phyloP scores from a whole-genome alignment of 2,888 invertebrate genomes.

The Apotomis turbidana region DNA sequence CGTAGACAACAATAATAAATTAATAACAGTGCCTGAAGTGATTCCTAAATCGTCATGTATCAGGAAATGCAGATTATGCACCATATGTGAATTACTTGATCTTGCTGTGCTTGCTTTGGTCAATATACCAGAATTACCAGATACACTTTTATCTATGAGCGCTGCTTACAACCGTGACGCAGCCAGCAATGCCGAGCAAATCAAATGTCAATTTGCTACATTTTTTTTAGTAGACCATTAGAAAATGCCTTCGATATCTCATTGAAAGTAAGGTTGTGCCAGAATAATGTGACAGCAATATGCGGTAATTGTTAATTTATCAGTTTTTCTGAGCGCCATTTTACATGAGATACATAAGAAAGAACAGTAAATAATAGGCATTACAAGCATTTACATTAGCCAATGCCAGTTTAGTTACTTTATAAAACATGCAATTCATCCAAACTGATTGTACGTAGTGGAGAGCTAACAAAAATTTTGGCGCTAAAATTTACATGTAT shows the following conservation, averaged over 20 bases:
- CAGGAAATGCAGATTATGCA: too few species aligned
- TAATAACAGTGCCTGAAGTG: too few species aligned
- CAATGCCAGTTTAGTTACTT: not conserved
- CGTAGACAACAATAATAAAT: too few species aligned
- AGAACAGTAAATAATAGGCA: not conserved
- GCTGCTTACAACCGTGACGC: too few species aligned
- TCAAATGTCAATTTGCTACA: too few species aligned
- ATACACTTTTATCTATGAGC: too few species aligned
- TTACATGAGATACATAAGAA: not conserved
- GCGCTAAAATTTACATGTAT: constrained; percentile 63
- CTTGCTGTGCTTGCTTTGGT: too few species aligned
- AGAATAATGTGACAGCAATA: not conserved
- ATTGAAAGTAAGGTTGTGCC: not conserved
- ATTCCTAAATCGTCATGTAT: too few species aligned
- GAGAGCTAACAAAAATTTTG: constrained; percentile 52
- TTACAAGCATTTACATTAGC: not conserved
- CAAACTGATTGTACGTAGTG: not conserved
- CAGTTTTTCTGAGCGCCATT: not conserved
- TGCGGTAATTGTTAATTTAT: not conserved
- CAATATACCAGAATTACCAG: too few species aligned
- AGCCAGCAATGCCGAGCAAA: too few species aligned
- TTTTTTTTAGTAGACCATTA: not conserved
- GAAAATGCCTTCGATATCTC: not conserved
- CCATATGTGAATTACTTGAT: too few species aligned
- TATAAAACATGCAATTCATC: not conserved